A percentile compares a stretch with the other conserved stretches of the same genome.
Evolutionary conservation across 2,888 invertebrate genomes (phyloP).

Genomic region (Bibio marci): DNA sequence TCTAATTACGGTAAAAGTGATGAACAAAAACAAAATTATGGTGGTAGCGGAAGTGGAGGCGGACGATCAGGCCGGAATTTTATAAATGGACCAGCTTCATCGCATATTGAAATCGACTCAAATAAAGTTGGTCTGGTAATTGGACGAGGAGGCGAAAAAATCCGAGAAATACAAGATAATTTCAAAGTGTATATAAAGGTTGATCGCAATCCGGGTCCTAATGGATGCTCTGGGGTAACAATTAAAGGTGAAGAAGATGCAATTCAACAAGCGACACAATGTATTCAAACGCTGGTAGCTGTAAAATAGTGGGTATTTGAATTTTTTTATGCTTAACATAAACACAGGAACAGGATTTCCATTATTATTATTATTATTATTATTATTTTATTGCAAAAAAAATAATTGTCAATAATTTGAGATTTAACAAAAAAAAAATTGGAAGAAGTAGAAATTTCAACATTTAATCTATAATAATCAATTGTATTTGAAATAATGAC

Average conservation of each 20-base stretch:
- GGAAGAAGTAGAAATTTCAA: too few species aligned
- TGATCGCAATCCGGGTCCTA: conserved; percentile 10
- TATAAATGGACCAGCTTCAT: conserved; percentile 2
- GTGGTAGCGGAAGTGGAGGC: conserved; percentile 3
- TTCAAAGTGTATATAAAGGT: conserved; percentile 59
- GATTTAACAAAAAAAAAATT: too few species aligned
- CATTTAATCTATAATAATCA: too few species aligned
- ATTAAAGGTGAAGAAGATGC: conserved; percentile 3
- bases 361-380: too few species aligned
- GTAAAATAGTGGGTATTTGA: conserved; percentile 3
- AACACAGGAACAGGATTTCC: too few species aligned
- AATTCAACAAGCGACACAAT: conserved; percentile 2
- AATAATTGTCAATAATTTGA: too few species aligned
- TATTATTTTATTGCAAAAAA: too few species aligned
- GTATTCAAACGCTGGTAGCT: conserved; percentile 3
- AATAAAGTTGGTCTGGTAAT: conserved; percentile 37
- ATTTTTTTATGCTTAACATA: too few species aligned
- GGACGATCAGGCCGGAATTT: not conserved
- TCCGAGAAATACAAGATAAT: conserved; percentile 57
- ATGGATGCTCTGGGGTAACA: conserved; percentile 4
- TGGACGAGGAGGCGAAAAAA: conserved; percentile 73
- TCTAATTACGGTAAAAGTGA: not conserved
- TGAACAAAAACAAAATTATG: not conserved
- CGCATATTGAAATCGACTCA: conserved; percentile 18
- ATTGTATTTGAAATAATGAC: too few species aligned